Conservation (phyloP, 2,113 vertebrate species). For the Columbina picui region DNA sequence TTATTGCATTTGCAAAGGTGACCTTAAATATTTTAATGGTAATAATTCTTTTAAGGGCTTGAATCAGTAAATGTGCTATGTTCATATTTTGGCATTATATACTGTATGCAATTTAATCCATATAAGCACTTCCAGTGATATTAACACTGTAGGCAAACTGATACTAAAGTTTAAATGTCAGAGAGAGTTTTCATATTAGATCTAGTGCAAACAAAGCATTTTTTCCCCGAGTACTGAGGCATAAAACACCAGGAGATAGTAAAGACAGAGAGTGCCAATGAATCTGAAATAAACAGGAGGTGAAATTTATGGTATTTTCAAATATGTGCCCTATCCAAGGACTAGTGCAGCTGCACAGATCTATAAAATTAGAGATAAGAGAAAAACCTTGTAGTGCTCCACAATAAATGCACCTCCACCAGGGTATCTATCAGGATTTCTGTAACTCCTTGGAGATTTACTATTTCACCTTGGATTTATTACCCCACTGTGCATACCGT, state of each 20-base stretch:
- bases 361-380: slow-evolving; percentile 58
- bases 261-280: slow-evolving; percentile 65
- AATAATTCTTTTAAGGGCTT: slow-evolving; percentile 73
- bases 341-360: slow-evolving; percentile 39
- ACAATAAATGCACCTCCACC: not conserved
- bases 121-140: slow-evolving; percentile 68
- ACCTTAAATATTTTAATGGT: slow-evolving; percentile 76
- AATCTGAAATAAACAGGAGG: slow-evolving; percentile 67
- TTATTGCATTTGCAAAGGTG: slow-evolving; percentile 72
- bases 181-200: slow-evolving; percentile 67
- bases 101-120: slow-evolving; percentile 70
- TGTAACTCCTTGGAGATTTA: slow-evolving; percentile 43
- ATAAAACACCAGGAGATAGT: slow-evolving; percentile 71
- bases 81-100: slow-evolving; percentile 73
- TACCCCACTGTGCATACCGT: not conserved
- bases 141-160: slow-evolving; percentile 75
- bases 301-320: slow-evolving; percentile 68
- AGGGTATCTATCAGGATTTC: slow-evolving; percentile 11
- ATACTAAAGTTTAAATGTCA: slow-evolving; percentile 77
- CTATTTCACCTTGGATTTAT: slow-evolving; percentile 31
- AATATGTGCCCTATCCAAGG: slow-evolving; percentile 60
- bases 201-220: slow-evolving; percentile 74
- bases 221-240: slow-evolving; percentile 61
- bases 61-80: slow-evolving; percentile 68
- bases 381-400: not conserved